A percentile compares a stretch with the other conserved stretches of the same genome.
phyloP scores from a whole-genome alignment of 2,797 vertebrate genomes.

The Catharus ustulatus region DNA sequence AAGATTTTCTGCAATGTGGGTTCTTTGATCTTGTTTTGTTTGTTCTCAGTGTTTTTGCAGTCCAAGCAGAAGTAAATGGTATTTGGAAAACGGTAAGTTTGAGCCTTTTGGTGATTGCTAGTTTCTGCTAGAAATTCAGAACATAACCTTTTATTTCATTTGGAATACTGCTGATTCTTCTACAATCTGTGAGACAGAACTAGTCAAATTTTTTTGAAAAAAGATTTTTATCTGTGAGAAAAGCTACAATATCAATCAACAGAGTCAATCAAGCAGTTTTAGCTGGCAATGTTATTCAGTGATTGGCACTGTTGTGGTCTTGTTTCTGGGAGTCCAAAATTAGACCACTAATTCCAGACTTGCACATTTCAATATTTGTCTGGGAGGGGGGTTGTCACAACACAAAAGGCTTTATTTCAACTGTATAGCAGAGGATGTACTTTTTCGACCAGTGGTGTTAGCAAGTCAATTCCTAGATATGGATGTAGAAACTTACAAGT shows the following conservation, averaged over 20 bases:
- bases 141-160: not conserved
- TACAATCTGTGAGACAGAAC: not conserved
- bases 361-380: not conserved
- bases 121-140: not conserved
- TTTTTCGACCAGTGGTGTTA: not conserved
- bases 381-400: not conserved
- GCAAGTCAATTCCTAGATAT: not conserved
- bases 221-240: not conserved
- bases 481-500: not conserved
- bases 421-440: not conserved
- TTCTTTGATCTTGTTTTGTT: slow-evolving; percentile 50
- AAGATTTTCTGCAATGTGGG: not conserved
- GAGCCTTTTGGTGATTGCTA: not conserved
- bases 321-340: not conserved
- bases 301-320: not conserved
- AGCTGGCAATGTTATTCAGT: not conserved
- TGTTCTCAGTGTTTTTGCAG: slow-evolving; percentile 1
- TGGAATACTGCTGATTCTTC: not conserved
- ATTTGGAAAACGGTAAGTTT: slow-evolving; percentile 20
- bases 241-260: not conserved
- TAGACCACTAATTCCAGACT: not conserved
- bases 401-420: not conserved
- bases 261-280: not conserved
- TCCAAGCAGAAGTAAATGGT: slow-evolving; percentile 37
- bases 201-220: too few relatives aligned